These are phyloP conservation scores for Alosa sapidissima DNA, from an alignment of 2,797 vertebrate genomes.

Conservation along the genomic window DNA sequence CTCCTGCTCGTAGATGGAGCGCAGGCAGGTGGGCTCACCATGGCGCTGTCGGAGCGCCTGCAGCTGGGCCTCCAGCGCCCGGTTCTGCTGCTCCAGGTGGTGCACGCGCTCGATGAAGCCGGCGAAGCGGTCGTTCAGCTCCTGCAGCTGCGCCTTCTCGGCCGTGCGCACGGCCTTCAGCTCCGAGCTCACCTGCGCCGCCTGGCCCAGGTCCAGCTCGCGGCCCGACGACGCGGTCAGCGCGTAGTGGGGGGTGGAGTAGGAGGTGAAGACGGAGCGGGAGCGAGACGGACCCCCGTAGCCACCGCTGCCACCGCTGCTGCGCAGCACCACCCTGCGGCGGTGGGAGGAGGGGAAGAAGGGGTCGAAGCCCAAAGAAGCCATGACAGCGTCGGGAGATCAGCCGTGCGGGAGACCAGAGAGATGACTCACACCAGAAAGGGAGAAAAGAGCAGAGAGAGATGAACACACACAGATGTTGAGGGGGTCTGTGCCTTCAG, in stretches of 20 bases:
- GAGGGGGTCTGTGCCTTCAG: neutral
- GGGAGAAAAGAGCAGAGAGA: constrained; percentile 61
- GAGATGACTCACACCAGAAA: neutral
- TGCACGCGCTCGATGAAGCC: constrained; percentile 94
- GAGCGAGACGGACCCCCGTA: constrained; percentile 70
- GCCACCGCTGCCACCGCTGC: constrained; percentile 72
- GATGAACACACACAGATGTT: constrained; percentile 37
- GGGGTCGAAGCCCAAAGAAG: constrained; percentile 86
- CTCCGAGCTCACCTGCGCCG: constrained; percentile 84
- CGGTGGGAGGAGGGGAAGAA: constrained; percentile 87
- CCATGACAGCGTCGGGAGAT: constrained; percentile 78
- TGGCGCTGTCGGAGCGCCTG: constrained; percentile 90
- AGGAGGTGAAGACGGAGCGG: constrained; percentile 82
- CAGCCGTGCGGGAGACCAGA: constrained; percentile 62
- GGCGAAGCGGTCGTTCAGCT: constrained; percentile 95
- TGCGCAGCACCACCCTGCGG: constrained; percentile 81
- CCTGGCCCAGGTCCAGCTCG: constrained; percentile 90
- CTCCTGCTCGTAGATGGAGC: constrained; percentile 92
- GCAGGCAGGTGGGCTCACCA: constrained; percentile 86
- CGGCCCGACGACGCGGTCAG: constrained; percentile 73
- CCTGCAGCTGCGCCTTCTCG: constrained; percentile 92
- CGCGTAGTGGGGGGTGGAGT: constrained; percentile 75
- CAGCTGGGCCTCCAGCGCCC: constrained; percentile 89
- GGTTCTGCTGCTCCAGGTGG: constrained; percentile 96
- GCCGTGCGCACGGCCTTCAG: constrained; percentile 89